phyloP scores from a whole-genome alignment of 2,113 vertebrate genomes.

The Xerus inauris region DNA sequence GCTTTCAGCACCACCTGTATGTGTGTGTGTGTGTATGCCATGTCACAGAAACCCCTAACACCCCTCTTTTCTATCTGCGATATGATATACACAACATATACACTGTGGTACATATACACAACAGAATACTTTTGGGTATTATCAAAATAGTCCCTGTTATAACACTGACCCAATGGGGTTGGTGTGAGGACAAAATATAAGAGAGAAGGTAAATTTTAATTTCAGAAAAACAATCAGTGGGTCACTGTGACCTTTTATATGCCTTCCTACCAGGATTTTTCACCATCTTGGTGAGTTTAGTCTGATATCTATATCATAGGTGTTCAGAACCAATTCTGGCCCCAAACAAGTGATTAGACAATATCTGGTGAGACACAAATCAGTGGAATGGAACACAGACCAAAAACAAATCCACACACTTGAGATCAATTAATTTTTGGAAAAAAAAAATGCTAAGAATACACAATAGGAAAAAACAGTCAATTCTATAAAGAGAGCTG shows the following conservation, averaged over 20 bases:
- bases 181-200: background rate
- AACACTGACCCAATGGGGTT: background rate
- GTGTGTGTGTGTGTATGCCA: rapidly evolving
- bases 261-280: background rate
- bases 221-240: background rate
- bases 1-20: background rate
- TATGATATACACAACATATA: background rate
- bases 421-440: background rate
- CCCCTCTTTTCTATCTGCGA: background rate
- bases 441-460: background rate
- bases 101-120: too few species aligned
- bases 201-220: background rate
- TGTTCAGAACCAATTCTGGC: background rate
- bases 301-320: background rate
- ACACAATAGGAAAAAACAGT: background rate
- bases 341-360: background rate
- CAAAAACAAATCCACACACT: background rate
- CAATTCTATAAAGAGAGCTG: background rate
- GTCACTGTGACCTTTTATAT: background rate
- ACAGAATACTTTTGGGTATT: too few species aligned
- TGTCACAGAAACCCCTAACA: background rate
- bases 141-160: background rate
- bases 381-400: background rate
- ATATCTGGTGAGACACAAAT: background rate
- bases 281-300: background rate